These are phyloP conservation scores for Holocentrus rufus DNA, from an alignment of 2,797 vertebrate genomes.

Conservation along the genomic window DNA sequence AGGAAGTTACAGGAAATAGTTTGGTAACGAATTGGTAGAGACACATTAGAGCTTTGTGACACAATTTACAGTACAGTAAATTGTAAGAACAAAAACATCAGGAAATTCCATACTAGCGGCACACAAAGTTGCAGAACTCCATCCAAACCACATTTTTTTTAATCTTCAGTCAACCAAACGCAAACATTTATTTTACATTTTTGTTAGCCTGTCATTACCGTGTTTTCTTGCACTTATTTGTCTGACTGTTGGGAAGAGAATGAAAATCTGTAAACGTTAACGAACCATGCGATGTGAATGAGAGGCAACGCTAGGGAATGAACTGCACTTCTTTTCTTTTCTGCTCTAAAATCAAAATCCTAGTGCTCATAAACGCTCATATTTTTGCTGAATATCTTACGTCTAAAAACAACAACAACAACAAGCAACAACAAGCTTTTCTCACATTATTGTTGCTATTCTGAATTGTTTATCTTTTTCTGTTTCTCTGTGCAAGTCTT, in stretches of 20 bases:
- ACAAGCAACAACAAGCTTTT: no score
- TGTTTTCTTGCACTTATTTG: neutral
- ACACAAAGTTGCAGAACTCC: neutral
- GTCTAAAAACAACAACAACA: no score
- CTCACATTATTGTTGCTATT: no score
- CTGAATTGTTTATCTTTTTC: no score
- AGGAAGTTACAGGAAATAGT: neutral
- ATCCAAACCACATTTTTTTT: slow-evolving; percentile 30
- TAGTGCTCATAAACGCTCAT: no score
- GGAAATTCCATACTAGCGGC: neutral
- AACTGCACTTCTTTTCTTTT: no score
- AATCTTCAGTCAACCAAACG: neutral
- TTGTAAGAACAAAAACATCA: slow-evolving; percentile 13
- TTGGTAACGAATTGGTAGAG: no score
- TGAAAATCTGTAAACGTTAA: neutral
- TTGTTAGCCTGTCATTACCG: slow-evolving; percentile 31
- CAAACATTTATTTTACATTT: slow-evolving; percentile 31
- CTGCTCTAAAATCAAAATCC: no score
- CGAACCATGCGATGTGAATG: no score
- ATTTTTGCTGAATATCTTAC: no score
- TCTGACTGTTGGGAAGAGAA: neutral
- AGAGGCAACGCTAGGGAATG: no score
- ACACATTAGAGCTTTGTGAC: neutral
- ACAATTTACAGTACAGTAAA: neutral
- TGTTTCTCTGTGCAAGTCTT: no score